Base-by-base conservation (phyloP, 1,140 invertebrate species). In the Batillaria attramentaria region DNA sequence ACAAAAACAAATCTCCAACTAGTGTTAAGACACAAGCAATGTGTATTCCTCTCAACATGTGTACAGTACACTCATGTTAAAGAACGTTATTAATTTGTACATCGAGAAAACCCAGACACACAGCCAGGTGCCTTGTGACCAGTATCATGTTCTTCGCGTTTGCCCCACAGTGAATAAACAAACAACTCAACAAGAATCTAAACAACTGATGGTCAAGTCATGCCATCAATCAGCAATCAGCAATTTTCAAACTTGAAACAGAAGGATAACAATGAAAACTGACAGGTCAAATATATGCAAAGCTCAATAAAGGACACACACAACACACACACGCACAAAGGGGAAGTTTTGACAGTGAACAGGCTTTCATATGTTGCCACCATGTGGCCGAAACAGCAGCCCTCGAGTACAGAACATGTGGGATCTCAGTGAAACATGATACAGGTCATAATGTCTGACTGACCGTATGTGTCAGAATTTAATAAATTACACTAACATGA, bases 401-500 rank as follows among this genome's bases (percentile, higher is more conserved):
- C 68, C 50, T 70, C 41, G 33, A 70, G 31, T 46, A 39, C 43
- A 37, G 62, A 65, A 31, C 10, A 60, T 6, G 57, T 6, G 31
- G 3, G 3, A 65, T 65, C 33, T 41, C 66, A 69, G 66, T 13
- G 42, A 24, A 70, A 70, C 68, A 46, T 46, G 68, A 70, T 70
- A 46, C 42, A 70, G n/a, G 39, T 42, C 41, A 69, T n/a, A n/a
- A 18, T 41, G 3, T 69, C 20, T 70, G 8, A 13, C 18, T 35
- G 33, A 39, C 43, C 68, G 6, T 70, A 24, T 70, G 68, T 46
- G 39, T 70, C 39, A 39, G 50, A 70, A 70, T n/a, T 70, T n/a
- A 70, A 70, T 70, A 70, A 70, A 39, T 70, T 70, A 70, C 68
- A 70, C 68, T 42, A 70, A 70, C 68, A 70, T 70, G 39, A 70